Evolutionary conservation across 2,113 vertebrate species (phyloP), one percentile per base, ranked within the genome.

Genomic region (Sceloporus undulatus): DNA sequence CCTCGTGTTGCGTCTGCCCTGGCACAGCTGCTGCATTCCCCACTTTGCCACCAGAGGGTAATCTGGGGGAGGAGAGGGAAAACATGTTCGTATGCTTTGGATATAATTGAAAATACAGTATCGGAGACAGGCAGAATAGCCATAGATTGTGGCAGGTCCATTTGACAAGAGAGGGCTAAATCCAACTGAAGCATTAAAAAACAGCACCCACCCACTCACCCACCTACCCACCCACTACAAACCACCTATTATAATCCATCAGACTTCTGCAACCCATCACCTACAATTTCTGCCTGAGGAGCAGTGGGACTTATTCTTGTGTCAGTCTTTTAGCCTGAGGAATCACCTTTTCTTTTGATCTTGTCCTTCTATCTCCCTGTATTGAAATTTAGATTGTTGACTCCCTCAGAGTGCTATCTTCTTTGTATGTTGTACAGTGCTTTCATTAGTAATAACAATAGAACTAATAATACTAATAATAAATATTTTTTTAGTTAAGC

Each of bases 1-100:
- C 97, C 89, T 99, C 98, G 0, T 98, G 98, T 0, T 98, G 98
- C 0, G 97, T 98, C 95, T 98, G 96, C 96, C 98, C 96, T 14
- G 98, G 95, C 65, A 91, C 95, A 0, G 97, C 98, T 1, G 98
- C 97, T 52, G 98, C 97, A 29, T 95, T 98, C 79, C 91, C 95
- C 0, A 97, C 97, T 95, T 99, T 99, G 94, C 97, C 98, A 19
- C 97, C 96, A 85, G 98, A 94, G 1, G 94, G 98, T 82, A 97
- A 95, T 97, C 97, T 97, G 74, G 16, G 62, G n/a, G 52, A 70
- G 14, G 94, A 76, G 91, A n/a, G 19, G 29, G 66, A 21, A 19
- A 5, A 59, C 62, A 81, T 85, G 85, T 87, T 48, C 42, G 77
- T 66, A 19, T 68, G 42, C 73, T 77, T 66, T 52, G 40, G 62